Evolutionary conservation across 1,140 invertebrate species (phyloP).

Genomic region (Melanaphis sacchari): DNA sequence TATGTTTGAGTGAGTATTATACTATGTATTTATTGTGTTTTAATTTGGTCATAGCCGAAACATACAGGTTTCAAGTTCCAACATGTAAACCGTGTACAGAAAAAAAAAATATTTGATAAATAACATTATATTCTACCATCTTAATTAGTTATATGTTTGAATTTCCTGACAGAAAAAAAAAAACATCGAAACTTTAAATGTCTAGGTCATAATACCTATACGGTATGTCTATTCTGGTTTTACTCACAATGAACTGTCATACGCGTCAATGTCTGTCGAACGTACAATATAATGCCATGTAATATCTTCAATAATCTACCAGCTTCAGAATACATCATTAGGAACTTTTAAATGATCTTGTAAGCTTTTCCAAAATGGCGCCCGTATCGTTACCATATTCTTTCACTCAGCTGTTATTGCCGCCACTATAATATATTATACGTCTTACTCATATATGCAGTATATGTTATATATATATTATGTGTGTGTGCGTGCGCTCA

Average conservation of each 20-base stretch:
- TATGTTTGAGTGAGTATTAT: not conserved
- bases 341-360: not conserved
- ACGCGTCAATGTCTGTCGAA: not conserved
- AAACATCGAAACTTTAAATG: not conserved
- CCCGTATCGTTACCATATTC: not conserved
- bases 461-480: not conserved
- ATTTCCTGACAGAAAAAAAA: not conserved
- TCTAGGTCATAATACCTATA: not conserved
- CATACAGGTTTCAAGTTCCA: too few relatives aligned
- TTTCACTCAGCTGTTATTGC: not conserved
- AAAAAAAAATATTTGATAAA: too few relatives aligned
- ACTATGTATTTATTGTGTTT: too few relatives aligned
- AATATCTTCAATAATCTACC: not conserved
- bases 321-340: not conserved
- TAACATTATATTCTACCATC: too few relatives aligned
- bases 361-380: not conserved
- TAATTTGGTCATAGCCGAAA: too few relatives aligned
- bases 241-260: not conserved
- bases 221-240: not conserved
- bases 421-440: not conserved
- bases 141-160: not conserved
- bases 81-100: too few relatives aligned
- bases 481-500: not conserved
- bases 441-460: not conserved
- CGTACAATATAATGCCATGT: not conserved